Conservation (phyloP, 2,888 invertebrate genomes). For the Eutolmus rufibarbis region DNA sequence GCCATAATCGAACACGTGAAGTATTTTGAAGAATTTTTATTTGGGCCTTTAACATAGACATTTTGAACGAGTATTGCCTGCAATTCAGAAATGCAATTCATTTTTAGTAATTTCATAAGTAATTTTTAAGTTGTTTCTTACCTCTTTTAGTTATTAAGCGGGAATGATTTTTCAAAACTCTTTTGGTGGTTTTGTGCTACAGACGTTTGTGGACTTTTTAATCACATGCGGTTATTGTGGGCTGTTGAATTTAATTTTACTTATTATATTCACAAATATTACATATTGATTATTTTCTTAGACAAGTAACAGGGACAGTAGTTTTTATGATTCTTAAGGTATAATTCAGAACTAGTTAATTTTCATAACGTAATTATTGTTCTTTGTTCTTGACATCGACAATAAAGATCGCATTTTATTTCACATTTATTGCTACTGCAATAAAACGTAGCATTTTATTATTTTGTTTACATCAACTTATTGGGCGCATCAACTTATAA, state of each 20-base stretch:
- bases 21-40: conserved; percentile 9
- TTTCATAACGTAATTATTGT: too few relatives aligned
- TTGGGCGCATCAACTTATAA: too few relatives aligned
- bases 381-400: too few relatives aligned
- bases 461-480: too few relatives aligned
- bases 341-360: too few relatives aligned
- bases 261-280: neutral
- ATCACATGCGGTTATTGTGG: neutral
- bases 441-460: too few relatives aligned
- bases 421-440: too few relatives aligned
- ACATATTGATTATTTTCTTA: too few relatives aligned
- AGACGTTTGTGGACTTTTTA: neutral
- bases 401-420: neutral
- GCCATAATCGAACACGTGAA: conserved; percentile 9
- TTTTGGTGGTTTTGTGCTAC: neutral
- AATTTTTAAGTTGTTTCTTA: neutral
- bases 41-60: conserved; percentile 7
- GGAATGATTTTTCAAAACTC: neutral
- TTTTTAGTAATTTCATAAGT: neutral
- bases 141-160: neutral
- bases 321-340: too few relatives aligned
- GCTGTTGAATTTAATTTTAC: neutral
- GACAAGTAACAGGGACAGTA: neutral
- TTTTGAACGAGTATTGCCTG: neutral
- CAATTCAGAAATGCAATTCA: neutral